A percentile compares a stretch with the other conserved stretches of the same genome.
phyloP scores from a whole-genome alignment of 2,888 invertebrate genomes.

The Ophioninae sp. region DNA sequence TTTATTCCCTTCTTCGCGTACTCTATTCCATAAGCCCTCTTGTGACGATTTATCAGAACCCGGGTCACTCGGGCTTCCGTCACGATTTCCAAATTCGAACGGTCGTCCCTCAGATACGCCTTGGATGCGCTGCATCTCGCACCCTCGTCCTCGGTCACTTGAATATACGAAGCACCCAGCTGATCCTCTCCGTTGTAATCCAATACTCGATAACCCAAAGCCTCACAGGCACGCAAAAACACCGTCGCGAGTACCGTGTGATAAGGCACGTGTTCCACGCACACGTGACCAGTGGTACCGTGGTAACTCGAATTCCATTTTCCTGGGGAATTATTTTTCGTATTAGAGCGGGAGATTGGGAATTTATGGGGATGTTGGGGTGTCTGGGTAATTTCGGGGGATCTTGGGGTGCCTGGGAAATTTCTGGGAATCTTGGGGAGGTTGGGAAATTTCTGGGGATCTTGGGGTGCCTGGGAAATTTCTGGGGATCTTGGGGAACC shows the following conservation, averaged over 20 bases:
- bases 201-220: slow-evolving; percentile 77
- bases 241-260: slow-evolving; percentile 77
- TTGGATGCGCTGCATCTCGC: slow-evolving; percentile 82
- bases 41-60: slow-evolving; percentile 73
- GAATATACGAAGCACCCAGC: slow-evolving; percentile 82
- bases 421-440: too few relatives aligned
- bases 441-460: too few relatives aligned
- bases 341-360: not conserved
- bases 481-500: too few relatives aligned
- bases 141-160: slow-evolving; percentile 82
- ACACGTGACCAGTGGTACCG: slow-evolving; percentile 77
- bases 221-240: slow-evolving; percentile 77
- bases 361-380: too few relatives aligned
- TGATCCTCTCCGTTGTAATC: slow-evolving; percentile 82
- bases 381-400: too few relatives aligned
- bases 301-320: slow-evolving; percentile 82
- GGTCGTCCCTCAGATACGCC: slow-evolving; percentile 82
- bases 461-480: too few relatives aligned
- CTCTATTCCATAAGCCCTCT: slow-evolving; percentile 76
- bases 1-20: slow-evolving; percentile 83
- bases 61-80: slow-evolving; percentile 74
- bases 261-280: slow-evolving; percentile 79
- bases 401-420: too few relatives aligned
- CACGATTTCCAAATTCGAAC: slow-evolving; percentile 76
- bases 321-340: slow-evolving; percentile 80